These are phyloP conservation scores for Lasioglossum villosulum DNA, from an alignment of 2,888 invertebrate species.

Conservation along the genomic window DNA sequence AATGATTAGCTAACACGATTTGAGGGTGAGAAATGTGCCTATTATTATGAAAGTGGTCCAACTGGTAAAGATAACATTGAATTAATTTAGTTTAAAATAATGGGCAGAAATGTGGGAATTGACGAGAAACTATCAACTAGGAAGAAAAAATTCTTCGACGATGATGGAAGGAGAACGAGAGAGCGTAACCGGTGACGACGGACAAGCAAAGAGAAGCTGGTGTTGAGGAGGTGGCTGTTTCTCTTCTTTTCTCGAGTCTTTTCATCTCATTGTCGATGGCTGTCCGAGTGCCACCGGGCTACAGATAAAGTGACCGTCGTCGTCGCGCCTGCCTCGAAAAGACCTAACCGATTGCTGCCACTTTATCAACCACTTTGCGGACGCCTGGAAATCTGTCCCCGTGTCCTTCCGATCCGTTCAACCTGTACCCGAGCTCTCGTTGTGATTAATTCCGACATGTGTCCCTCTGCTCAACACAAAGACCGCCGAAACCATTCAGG, in stretches of 20 bases:
- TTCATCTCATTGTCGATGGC: conserved; percentile 66
- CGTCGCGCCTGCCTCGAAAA: conserved; percentile 71
- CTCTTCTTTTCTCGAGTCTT: conserved; percentile 55
- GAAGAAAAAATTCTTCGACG: conserved; percentile 49
- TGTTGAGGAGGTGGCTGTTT: conserved; percentile 22
- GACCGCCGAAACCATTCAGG: conserved; percentile 72
- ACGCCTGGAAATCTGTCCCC: conserved; percentile 52
- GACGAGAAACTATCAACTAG: conserved; percentile 10
- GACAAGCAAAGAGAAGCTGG: conserved; percentile 39
- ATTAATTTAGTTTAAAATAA: no score
- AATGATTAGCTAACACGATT: neutral
- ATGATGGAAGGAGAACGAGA: conserved; percentile 3
- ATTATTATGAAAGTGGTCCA: no score
- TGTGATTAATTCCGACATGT: conserved; percentile 77
- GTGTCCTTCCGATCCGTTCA: conserved; percentile 50
- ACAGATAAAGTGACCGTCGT: conserved; percentile 66
- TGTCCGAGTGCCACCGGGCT: conserved; percentile 69
- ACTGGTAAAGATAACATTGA: no score
- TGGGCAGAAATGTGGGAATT: neutral
- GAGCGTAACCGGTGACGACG: conserved; percentile 71
- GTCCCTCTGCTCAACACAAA: conserved; percentile 66
- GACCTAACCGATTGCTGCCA: conserved; percentile 78
- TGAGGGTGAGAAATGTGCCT: neutral
- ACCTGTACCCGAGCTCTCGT: conserved; percentile 62
- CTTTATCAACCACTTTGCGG: conserved; percentile 75